Percentiles rank a stretch among this genome's conserved stretches.
Conservation (phyloP, 2,113 vertebrate genomes). For the Microtus oregoni region DNA sequence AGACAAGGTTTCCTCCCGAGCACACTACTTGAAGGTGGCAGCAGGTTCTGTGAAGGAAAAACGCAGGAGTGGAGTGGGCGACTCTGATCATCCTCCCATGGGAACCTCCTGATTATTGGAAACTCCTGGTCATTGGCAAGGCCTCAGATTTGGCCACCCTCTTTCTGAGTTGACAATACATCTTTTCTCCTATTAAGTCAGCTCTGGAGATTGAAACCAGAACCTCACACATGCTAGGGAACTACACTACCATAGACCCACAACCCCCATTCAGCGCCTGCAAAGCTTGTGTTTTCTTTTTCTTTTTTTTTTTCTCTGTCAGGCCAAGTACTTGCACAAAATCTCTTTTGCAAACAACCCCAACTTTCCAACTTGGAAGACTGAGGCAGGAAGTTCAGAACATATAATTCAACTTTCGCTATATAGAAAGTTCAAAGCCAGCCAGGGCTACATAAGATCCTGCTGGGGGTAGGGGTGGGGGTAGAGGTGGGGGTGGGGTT, state of each 20-base stretch:
- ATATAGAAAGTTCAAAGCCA: neutral
- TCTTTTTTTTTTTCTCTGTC: neutral
- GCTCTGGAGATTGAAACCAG: neutral
- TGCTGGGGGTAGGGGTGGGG: neutral
- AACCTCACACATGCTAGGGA: neutral
- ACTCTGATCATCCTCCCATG: rapidly evolving
- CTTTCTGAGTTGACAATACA: neutral
- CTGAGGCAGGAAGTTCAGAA: neutral
- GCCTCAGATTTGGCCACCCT: neutral
- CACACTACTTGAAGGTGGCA: neutral
- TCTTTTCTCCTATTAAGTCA: neutral
- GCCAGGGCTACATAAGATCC: neutral
- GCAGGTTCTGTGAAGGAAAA: neutral
- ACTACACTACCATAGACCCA: neutral
- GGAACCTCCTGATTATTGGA: neutral
- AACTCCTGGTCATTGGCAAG: neutral
- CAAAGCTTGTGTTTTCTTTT: neutral
- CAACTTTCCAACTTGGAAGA: neutral
- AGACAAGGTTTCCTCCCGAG: rapidly evolving
- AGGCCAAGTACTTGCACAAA: neutral
- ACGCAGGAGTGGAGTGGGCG: rapidly evolving
- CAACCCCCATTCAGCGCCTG: rapidly evolving
- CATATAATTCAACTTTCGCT: neutral
- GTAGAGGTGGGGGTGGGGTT: no score
- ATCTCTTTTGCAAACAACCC: neutral